These are phyloP conservation scores for Camponotus fellah DNA, from an alignment of 2,888 invertebrate genomes.

Conservation along the genomic window DNA sequence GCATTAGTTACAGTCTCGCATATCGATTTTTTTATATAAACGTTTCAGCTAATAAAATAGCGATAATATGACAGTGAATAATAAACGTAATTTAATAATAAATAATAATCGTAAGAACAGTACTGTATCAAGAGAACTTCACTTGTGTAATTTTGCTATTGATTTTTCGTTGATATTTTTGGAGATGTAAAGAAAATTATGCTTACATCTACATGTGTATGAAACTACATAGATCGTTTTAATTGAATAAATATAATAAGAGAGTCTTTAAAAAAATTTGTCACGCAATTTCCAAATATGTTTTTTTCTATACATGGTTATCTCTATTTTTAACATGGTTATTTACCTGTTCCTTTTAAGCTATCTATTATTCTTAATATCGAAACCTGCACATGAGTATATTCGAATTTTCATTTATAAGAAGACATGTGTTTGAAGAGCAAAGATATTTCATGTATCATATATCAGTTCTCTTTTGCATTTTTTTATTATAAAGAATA, in stretches of 20 bases:
- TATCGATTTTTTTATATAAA: constrained; percentile 9
- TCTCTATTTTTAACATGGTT: not conserved
- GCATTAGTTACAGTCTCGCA: constrained; percentile 2
- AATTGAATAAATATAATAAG: not conserved
- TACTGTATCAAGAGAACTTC: not conserved
- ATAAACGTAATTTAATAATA: not conserved
- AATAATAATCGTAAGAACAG: not conserved
- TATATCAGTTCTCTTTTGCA: too few species aligned
- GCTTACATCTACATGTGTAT: too few species aligned
- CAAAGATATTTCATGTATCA: too few species aligned
- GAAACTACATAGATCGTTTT: not conserved
- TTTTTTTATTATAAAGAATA: too few species aligned
- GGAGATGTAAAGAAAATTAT: not conserved
- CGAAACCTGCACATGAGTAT: not conserved
- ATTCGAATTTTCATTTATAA: too few species aligned
- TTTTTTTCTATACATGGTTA: not conserved
- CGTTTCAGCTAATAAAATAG: constrained; percentile 7
- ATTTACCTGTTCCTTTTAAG: too few species aligned
- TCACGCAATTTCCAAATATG: not conserved
- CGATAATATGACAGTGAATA: not conserved
- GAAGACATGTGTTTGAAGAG: too few species aligned
- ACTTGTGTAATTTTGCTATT: not conserved
- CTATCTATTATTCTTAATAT: not conserved
- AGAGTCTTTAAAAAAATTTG: not conserved
- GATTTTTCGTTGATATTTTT: not conserved